Conservation (phyloP, 2,888 invertebrate species). For the Lithophane socia region DNA sequence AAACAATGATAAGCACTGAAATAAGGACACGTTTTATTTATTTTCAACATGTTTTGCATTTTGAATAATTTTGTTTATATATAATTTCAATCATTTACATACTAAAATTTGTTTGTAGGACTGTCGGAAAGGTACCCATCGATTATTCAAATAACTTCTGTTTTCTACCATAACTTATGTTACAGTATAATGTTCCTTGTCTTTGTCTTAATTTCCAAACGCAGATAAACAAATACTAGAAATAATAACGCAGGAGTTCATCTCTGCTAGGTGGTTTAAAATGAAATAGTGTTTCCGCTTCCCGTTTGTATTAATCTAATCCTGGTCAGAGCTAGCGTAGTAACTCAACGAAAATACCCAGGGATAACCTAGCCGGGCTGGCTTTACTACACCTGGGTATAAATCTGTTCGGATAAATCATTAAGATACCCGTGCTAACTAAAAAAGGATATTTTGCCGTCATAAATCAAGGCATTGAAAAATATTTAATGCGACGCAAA, state of each 20-base stretch:
- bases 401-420: conserved; percentile 64
- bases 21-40: conserved; percentile 20
- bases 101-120: background rate
- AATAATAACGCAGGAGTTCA: conserved; percentile 50
- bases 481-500: conserved; percentile 45
- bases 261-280: conserved; percentile 67
- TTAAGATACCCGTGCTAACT: conserved; percentile 39
- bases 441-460: conserved; percentile 29
- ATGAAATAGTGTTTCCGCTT: conserved; percentile 71
- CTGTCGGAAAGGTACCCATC: background rate
- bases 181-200: background rate
- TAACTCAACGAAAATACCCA: conserved; percentile 77
- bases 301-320: conserved; percentile 75
- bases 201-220: background rate
- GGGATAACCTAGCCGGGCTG: conserved; percentile 67
- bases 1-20: conserved; percentile 26
- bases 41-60: conserved; percentile 4
- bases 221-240: conserved; percentile 30
- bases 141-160: conserved; percentile 11
- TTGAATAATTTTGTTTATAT: conserved; percentile 7
- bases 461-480: conserved; percentile 44
- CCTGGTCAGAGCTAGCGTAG: conserved; percentile 69
- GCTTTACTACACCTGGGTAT: conserved; percentile 67
- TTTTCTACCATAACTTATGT: too few relatives aligned
- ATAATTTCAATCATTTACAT: conserved; percentile 2